Evolutionary conservation across 2,797 vertebrate species (phyloP).

Genomic region (Euphonia xanthogaster): DNA sequence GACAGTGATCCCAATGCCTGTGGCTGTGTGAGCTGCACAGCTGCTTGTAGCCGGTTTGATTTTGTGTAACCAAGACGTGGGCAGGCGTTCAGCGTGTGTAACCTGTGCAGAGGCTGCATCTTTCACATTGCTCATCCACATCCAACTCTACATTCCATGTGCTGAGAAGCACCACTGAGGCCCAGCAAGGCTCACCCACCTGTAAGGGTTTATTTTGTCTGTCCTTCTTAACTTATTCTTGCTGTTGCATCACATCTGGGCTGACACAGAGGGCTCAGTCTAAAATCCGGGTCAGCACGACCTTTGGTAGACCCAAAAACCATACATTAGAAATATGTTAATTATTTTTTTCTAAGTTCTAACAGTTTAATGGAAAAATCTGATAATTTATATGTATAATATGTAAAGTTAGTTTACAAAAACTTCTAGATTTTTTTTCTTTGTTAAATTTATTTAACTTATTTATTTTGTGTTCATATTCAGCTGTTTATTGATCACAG

Average conservation of each 20-base stretch:
- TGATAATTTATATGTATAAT: conserved; percentile 80
- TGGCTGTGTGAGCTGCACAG: conserved; percentile 70
- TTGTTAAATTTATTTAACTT: conserved; percentile 76
- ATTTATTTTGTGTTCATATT: conserved; percentile 78
- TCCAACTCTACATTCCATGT: conserved; percentile 55
- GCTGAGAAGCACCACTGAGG: conserved; percentile 50
- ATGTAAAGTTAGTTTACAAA: conserved; percentile 78
- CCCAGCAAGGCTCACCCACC: conserved; percentile 38
- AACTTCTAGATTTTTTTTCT: conserved; percentile 61
- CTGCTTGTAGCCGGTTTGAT: conserved; percentile 66
- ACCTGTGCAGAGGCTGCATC: conserved; percentile 42
- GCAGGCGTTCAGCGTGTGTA: conserved; percentile 17
- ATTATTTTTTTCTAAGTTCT: conserved; percentile 69
- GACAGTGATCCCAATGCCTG: conserved; percentile 54
- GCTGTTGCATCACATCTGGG: conserved; percentile 35
- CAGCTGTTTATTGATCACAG: conserved; percentile 58
- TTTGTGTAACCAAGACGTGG: conserved; percentile 61
- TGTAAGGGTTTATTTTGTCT: conserved; percentile 29
- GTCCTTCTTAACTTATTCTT: conserved; percentile 68
- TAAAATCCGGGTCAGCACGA: conserved; percentile 23
- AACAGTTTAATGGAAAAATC: conserved; percentile 65
- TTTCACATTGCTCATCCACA: conserved; percentile 44
- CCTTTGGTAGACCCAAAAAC: conserved; percentile 58
- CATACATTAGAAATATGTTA: conserved; percentile 67
- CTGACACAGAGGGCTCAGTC: conserved; percentile 59